phyloP scores from a whole-genome alignment of 2,888 invertebrate species.

The Biston betularia region DNA sequence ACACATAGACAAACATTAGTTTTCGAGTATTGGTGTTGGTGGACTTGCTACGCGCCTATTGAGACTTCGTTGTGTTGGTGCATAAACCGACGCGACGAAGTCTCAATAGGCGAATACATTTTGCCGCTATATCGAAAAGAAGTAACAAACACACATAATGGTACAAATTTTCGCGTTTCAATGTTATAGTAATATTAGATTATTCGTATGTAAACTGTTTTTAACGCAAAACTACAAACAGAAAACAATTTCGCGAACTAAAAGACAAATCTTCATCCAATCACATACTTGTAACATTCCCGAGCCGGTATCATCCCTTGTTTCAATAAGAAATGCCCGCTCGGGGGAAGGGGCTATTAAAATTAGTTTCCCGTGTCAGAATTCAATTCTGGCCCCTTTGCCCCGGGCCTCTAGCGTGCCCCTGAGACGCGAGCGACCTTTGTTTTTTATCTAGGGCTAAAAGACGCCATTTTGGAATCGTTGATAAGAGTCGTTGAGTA shows the following conservation, averaged over 20 bases:
- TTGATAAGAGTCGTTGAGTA: slow-evolving; percentile 39
- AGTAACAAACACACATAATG: no score
- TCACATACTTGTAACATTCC: slow-evolving; percentile 8
- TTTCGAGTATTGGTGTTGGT: no score
- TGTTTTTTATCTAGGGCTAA: slow-evolving; percentile 29
- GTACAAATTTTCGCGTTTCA: no score
- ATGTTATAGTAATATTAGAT: no score
- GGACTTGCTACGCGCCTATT: no score
- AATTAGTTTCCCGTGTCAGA: slow-evolving; percentile 66
- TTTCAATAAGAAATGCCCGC: slow-evolving; percentile 49
- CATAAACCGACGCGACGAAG: no score
- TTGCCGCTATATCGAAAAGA: no score
- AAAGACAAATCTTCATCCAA: slow-evolving; percentile 11
- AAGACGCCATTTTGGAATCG: slow-evolving; percentile 32
- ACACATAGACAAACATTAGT: no score
- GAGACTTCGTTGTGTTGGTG: no score
- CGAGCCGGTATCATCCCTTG: slow-evolving; percentile 20
- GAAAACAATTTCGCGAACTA: slow-evolving; percentile 1
- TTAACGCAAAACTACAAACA: not conserved
- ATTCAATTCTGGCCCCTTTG: slow-evolving; percentile 59
- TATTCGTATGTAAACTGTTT: no score
- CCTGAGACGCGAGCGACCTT: slow-evolving; percentile 14
- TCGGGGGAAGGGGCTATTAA: slow-evolving; percentile 55
- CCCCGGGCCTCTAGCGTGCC: slow-evolving; percentile 10
- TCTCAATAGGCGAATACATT: no score